Base-by-base conservation (phyloP, 1,140 invertebrate genomes). In the Plutomurus gul region DNA sequence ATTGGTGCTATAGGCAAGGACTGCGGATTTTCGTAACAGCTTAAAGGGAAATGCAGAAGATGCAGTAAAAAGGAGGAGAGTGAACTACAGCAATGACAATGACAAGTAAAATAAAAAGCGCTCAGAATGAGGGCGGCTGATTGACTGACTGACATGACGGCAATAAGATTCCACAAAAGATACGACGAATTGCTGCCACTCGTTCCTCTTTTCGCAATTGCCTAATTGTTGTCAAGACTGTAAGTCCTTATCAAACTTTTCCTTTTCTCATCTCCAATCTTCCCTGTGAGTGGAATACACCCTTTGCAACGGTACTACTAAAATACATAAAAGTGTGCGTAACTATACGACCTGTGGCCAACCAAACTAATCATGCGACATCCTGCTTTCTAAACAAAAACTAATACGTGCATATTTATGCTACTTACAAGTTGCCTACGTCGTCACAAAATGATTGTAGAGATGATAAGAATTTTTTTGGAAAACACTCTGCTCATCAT, bases 201-300 rank as follows among this genome's bases (percentile, higher is more conserved):
- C 47, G 13, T 51, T 51, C 25, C 47, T 51, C n/a, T 51, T 51
- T 51, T 25, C 11, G 6, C 51, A 30, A 30, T 60, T 60, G 51
- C n/a, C 51, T 33, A 65, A 65, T 27, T 65, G 56, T 65, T 65
- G n/a, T 43, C n/a, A 13, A 13, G 39, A 13, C 56, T 33, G 13
- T 3, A 33, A 33, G 16, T 49, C 46, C 56, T 65, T 65, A 65
- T 65, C 56, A 25, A 65, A 65, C 27, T 65, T n/a, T 65, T 18
- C 56, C 56, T 65, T 65, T 65, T 65, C 56, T 65, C 56, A 65
- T 65, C 11, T n/a, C n/a, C n/a, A n/a, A n/a, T n/a, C n/a, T n/a
- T n/a, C n/a, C n/a, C n/a, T n/a, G n/a, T n/a, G n/a, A n/a, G n/a
- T n/a, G n/a, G n/a, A n/a, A n/a, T n/a, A n/a, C n/a, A n/a, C n/a